A percentile compares a stretch with the other conserved stretches of the same genome.
Evolutionary conservation across 2,113 vertebrate species (phyloP).

Genomic region (Malurus cyaneus): DNA sequence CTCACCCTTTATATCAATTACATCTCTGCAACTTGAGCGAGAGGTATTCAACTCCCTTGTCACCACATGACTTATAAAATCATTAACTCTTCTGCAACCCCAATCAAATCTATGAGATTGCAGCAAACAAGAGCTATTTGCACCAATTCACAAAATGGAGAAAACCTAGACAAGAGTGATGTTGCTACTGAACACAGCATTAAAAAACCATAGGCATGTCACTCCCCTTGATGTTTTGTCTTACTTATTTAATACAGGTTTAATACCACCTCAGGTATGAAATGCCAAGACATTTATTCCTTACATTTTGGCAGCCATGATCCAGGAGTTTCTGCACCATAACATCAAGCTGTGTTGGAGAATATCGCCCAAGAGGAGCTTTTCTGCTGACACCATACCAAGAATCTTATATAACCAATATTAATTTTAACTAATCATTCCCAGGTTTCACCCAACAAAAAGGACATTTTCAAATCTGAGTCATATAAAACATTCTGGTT

Average conservation of each 20-base stretch:
- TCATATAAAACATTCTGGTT: neutral
- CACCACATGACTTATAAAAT: neutral
- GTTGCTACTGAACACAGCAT: neutral
- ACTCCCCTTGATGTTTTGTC: neutral
- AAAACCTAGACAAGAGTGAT: neutral
- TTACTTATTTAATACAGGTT: neutral
- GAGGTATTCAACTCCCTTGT: neutral
- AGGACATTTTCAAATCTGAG: neutral
- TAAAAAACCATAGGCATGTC: neutral
- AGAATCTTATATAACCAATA: neutral
- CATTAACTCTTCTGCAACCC: neutral
- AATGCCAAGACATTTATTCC: neutral
- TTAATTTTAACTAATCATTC: neutral
- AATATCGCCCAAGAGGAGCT: fast-evolving
- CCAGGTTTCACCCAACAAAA: neutral
- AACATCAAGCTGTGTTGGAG: neutral
- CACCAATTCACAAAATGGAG: neutral
- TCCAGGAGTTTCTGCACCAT: neutral
- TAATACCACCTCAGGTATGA: neutral
- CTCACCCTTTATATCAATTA: neutral
- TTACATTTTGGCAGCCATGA: neutral
- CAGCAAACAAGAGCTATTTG: neutral
- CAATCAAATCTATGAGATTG: neutral
- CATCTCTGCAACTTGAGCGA: neutral
- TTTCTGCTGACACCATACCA: neutral